These are phyloP conservation scores for Baronia brevicornis DNA, from an alignment of 2,888 invertebrate species.

Conservation along the genomic window DNA sequence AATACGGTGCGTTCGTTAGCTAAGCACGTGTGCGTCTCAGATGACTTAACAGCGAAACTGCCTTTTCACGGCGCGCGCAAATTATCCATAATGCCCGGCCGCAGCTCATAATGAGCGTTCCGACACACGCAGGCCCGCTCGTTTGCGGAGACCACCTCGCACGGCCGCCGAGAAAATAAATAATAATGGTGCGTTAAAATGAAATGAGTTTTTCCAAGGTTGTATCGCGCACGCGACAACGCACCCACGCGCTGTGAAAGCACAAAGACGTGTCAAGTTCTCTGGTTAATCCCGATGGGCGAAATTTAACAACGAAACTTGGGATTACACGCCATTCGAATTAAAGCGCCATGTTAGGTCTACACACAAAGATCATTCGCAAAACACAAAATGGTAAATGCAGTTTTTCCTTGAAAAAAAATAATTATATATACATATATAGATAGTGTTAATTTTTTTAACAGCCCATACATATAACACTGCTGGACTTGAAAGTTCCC, in stretches of 20 bases:
- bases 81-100: constrained; percentile 15
- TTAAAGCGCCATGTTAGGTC: no score
- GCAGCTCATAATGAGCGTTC: constrained; percentile 8
- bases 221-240: constrained; percentile 8
- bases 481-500: no score
- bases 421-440: no score
- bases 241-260: constrained; percentile 12
- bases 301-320: constrained; percentile 4
- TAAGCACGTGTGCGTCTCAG: not conserved
- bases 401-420: no score
- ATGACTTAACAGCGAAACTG: not conserved
- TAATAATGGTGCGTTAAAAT: constrained; percentile 10
- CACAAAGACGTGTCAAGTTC: constrained; percentile 1
- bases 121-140: not conserved
- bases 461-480: no score
- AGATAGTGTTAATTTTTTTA: no score
- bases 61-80: constrained; percentile 8
- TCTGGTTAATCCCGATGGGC: not conserved
- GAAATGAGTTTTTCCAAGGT: constrained; percentile 11
- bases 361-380: no score
- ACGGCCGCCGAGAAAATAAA: constrained; percentile 10
- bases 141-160: not conserved
- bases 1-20: constrained; percentile 4
- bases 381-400: no score
- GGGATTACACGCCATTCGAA: not conserved